phyloP scores from a whole-genome alignment of 2,797 vertebrate species.

The Podarcis lilfordi region DNA sequence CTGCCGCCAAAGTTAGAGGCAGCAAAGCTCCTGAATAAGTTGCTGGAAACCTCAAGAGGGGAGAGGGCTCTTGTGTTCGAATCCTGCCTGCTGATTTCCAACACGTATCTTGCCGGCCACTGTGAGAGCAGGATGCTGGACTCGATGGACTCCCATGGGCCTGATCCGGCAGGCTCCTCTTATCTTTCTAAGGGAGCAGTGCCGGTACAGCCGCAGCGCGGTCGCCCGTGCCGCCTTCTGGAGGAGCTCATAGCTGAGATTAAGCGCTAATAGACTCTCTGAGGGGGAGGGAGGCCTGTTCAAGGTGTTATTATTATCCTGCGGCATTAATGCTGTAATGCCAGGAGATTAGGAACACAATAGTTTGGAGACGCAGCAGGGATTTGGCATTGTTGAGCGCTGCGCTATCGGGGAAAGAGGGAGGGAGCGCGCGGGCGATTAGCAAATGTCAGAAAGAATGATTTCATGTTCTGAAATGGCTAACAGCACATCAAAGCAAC shows the following conservation, averaged over 20 bases:
- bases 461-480: background rate
- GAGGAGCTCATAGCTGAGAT: background rate
- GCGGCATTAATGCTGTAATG: background rate
- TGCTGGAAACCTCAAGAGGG: background rate
- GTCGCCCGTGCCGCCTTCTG: background rate
- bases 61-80: no score
- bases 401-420: no score
- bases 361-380: background rate
- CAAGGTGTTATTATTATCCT: background rate
- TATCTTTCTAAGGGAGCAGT: no score
- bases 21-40: background rate
- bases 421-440: background rate
- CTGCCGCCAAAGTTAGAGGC: no score
- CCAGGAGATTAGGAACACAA: slow-evolving; percentile 1
- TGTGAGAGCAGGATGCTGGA: no score
- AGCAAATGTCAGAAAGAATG: slow-evolving; percentile 25
- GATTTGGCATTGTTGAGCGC: background rate
- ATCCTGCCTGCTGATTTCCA: background rate
- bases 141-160: no score
- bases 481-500: background rate
- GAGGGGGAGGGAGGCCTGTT: background rate
- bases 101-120: no score
- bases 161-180: no score
- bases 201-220: no score
- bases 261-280: background rate